These are phyloP conservation scores for Macquaria australasica DNA, from an alignment of 2,113 vertebrate genomes.

Conservation along the genomic window DNA sequence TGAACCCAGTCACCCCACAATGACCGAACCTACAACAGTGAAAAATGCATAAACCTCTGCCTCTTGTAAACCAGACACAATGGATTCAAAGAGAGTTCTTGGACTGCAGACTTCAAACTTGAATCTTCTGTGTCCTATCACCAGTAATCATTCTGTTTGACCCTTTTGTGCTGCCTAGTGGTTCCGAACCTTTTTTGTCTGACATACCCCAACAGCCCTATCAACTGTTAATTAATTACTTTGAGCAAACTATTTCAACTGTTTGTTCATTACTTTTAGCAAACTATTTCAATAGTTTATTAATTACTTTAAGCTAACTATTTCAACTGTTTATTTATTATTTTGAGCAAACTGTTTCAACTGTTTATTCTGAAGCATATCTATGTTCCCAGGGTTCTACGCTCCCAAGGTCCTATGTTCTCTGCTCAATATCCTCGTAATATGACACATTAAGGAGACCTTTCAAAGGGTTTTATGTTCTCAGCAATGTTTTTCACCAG, in stretches of 20 bases:
- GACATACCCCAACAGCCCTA: not conserved
- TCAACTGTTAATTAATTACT: not conserved
- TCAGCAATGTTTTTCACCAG: too few species aligned
- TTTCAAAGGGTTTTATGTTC: too few species aligned
- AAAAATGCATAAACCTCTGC: not conserved
- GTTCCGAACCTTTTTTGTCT: not conserved
- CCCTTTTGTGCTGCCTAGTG: not conserved
- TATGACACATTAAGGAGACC: too few species aligned
- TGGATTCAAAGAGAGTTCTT: not conserved
- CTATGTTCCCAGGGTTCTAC: too few species aligned
- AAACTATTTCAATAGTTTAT: not conserved
- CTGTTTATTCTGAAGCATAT: too few species aligned
- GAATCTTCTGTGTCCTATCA: not conserved
- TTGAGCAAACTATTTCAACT: too few species aligned
- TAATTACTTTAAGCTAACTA: too few species aligned
- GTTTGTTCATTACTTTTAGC: not conserved
- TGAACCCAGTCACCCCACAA: constrained; percentile 69
- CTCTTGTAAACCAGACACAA: constrained; percentile 1
- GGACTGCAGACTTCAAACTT: not conserved
- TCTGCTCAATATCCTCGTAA: too few species aligned
- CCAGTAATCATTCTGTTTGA: not conserved
- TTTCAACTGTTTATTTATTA: too few species aligned
- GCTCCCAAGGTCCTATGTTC: too few species aligned
- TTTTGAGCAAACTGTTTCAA: too few species aligned
- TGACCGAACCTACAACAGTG: constrained; percentile 33